A percentile compares a stretch with the other conserved stretches of the same genome.
These are phyloP conservation scores for Sorex maritimensis DNA, from an alignment of 2,797 vertebrate species.

Conservation along the genomic window DNA sequence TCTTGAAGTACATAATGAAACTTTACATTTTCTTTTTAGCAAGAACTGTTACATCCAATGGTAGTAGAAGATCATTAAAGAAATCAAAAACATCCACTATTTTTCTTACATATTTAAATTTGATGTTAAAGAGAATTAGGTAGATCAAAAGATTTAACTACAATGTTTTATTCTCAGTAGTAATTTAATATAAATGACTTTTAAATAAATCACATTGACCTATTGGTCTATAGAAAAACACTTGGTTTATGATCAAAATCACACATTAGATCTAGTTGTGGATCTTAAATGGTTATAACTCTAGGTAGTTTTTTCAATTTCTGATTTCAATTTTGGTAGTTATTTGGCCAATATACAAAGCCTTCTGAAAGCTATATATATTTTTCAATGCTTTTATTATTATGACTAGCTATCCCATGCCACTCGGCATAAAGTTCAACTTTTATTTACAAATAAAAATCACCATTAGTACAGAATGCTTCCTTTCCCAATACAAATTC, in stretches of 20 bases:
- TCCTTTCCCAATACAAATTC: slow-evolving; percentile 13
- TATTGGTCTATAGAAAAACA: slow-evolving; percentile 39
- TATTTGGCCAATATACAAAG: background rate
- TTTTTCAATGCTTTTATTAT: background rate
- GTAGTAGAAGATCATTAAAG: slow-evolving; percentile 42
- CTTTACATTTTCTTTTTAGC: slow-evolving; percentile 52
- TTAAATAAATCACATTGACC: slow-evolving; percentile 41
- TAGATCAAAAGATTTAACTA: slow-evolving; percentile 58
- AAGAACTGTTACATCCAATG: slow-evolving; percentile 45
- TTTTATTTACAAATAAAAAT: slow-evolving; percentile 45
- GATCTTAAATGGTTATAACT: background rate
- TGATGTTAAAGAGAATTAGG: slow-evolving; percentile 37
- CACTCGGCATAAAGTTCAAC: background rate
- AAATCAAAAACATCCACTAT: slow-evolving; percentile 60
- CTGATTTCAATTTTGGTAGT: slow-evolving; percentile 9
- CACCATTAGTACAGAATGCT: background rate
- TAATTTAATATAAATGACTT: slow-evolving; percentile 49
- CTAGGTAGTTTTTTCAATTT: background rate
- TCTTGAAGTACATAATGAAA: slow-evolving; percentile 11
- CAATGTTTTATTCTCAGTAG: slow-evolving; percentile 51
- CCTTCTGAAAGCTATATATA: background rate
- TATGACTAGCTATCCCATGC: slow-evolving; percentile 7
- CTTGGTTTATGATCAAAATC: slow-evolving; percentile 15
- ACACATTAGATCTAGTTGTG: slow-evolving; percentile 57
- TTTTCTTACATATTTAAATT: slow-evolving; percentile 69